Conservation (phyloP, 2,797 vertebrate genomes). For the Paguma larvata region DNA sequence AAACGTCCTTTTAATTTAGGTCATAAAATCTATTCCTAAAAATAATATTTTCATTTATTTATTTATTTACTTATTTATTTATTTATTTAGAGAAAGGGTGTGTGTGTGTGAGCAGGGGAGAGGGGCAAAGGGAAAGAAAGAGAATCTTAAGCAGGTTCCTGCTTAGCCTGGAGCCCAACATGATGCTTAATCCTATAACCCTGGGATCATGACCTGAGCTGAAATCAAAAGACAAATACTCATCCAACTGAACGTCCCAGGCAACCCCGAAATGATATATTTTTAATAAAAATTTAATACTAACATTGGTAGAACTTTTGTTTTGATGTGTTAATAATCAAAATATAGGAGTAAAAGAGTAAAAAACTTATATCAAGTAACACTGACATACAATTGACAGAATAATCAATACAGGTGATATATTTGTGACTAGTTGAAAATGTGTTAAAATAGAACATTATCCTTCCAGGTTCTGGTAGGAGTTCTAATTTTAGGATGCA, state of each 20-base stretch:
- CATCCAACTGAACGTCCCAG: too few relatives aligned
- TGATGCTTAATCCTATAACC: too few relatives aligned
- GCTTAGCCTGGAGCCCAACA: too few relatives aligned
- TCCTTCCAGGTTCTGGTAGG: background rate
- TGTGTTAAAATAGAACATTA: background rate
- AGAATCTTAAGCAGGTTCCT: too few relatives aligned
- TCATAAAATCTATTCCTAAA: slow-evolving; percentile 16
- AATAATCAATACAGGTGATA: background rate
- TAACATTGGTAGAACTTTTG: background rate
- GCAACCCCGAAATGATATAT: background rate
- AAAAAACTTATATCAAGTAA: background rate
- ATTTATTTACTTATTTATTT: too few relatives aligned
- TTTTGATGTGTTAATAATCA: background rate
- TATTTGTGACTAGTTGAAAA: slow-evolving; percentile 15
- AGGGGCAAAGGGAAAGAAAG: too few relatives aligned
- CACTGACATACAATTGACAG: background rate
- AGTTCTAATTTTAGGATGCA: background rate
- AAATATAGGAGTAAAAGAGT: background rate
- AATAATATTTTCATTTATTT: background rate
- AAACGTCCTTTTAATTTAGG: background rate
- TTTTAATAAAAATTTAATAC: slow-evolving; percentile 25
- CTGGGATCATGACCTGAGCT: too few relatives aligned
- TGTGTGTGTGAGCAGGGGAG: too few relatives aligned
- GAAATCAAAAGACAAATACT: too few relatives aligned
- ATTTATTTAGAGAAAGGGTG: too few relatives aligned